Evolutionary conservation across 2,888 invertebrate genomes (phyloP).

Genomic region (Phytoseiulus persimilis): DNA sequence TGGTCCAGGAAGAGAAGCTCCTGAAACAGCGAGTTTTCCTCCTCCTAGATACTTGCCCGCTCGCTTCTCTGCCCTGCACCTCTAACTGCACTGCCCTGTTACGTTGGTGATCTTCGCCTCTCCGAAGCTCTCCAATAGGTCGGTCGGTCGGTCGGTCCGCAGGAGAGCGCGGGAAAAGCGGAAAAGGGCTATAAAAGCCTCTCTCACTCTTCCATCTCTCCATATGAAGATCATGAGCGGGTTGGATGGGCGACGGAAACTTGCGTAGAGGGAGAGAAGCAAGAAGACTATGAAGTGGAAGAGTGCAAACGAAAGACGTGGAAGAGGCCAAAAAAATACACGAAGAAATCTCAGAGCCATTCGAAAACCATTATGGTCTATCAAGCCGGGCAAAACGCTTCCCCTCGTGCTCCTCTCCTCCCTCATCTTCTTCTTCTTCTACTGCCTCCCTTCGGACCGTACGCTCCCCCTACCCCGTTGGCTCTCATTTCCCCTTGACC

Average conservation of each 20-base stretch:
- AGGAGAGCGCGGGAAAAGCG: neutral
- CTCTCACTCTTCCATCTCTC: neutral
- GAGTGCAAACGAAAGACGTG: neutral
- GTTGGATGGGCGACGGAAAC: neutral
- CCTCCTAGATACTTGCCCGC: neutral
- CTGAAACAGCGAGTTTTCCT: neutral
- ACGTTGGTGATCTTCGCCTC: neutral
- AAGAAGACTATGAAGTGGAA: constrained; percentile 12
- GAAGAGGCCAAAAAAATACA: neutral
- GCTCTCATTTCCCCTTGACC: neutral
- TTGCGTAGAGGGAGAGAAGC: neutral
- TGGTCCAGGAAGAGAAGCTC: neutral
- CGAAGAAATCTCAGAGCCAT: constrained; percentile 10
- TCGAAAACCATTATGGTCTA: constrained; percentile 37
- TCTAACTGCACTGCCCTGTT: no score
- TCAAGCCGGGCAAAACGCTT: constrained; percentile 7
- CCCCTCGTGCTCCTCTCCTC: neutral
- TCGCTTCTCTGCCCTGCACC: neutral
- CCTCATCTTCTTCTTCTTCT: neutral
- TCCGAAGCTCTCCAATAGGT: neutral
- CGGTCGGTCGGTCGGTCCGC: neutral
- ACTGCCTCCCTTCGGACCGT: no score
- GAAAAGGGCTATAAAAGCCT: constrained; percentile 34
- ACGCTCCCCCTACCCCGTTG: no score
- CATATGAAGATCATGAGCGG: neutral